These are phyloP conservation scores for Aphrophora alni DNA, from an alignment of 2,888 invertebrate genomes.

Conservation along the genomic window DNA sequence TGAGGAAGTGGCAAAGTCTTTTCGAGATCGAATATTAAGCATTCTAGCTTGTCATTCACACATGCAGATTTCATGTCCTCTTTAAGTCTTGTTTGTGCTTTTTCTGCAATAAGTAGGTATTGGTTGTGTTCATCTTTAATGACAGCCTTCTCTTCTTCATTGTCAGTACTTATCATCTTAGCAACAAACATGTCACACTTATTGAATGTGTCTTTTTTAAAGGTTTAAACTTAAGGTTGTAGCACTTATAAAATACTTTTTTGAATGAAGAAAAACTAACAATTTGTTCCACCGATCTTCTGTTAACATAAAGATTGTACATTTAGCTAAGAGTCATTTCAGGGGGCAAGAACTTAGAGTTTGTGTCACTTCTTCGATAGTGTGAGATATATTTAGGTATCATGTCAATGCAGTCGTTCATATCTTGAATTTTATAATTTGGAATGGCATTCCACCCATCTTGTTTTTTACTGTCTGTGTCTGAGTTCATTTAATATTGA, in stretches of 20 bases:
- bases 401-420: no score
- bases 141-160: not conserved
- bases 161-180: not conserved
- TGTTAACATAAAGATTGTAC: no score
- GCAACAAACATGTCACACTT: constrained; percentile 15
- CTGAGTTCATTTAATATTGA: no score
- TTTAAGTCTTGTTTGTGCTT: not conserved
- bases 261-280: constrained; percentile 16
- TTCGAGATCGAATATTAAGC: constrained; percentile 48
- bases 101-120: not conserved
- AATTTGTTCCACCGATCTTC: not conserved
- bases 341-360: no score
- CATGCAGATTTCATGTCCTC: not conserved
- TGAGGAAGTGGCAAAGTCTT: constrained; percentile 49
- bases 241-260: constrained; percentile 15
- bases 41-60: constrained; percentile 1
- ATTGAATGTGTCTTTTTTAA: constrained; percentile 33
- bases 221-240: constrained; percentile 21
- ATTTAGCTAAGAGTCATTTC: no score
- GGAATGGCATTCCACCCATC: no score
- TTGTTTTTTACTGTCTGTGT: no score
- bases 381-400: no score
- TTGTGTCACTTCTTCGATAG: no score
- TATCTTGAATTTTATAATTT: no score
- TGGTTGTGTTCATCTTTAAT: not conserved